These are phyloP conservation scores for Brachionichthys hirsutus DNA, from an alignment of 2,113 vertebrate genomes.

Conservation along the genomic window DNA sequence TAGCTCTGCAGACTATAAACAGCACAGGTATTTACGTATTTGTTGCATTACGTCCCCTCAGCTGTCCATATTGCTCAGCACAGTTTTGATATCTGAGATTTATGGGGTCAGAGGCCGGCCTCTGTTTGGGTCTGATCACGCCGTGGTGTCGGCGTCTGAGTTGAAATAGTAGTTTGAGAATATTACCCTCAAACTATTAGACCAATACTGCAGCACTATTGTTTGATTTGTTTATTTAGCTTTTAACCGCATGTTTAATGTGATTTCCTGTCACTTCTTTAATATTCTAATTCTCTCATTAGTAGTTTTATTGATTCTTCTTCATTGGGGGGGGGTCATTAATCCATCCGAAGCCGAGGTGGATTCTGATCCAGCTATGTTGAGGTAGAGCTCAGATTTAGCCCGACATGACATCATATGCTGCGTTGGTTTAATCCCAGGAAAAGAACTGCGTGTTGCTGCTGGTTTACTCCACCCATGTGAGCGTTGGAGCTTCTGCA, in stretches of 20 bases:
- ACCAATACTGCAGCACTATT: neutral
- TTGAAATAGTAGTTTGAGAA: no score
- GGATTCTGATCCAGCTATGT: constrained; percentile 36
- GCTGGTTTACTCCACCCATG: constrained; percentile 25
- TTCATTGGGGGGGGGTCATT: constrained; percentile 10
- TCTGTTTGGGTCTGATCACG: neutral
- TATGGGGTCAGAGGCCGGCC: neutral
- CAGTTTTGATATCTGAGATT: constrained; percentile 5
- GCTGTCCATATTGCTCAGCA: constrained; percentile 5
- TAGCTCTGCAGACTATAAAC: constrained; percentile 14
- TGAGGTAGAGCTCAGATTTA: constrained; percentile 58
- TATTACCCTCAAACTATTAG: no score
- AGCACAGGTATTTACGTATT: constrained; percentile 26
- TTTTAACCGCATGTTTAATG: neutral
- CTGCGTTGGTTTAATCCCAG: constrained; percentile 64
- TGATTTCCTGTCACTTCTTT: constrained; percentile 1
- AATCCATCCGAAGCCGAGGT: constrained; percentile 12
- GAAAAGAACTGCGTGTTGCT: constrained; percentile 45
- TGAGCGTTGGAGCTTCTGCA: constrained; percentile 13
- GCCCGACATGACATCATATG: constrained; percentile 55
- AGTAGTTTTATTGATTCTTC: constrained; percentile 4
- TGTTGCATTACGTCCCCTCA: constrained; percentile 5
- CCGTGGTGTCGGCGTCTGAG: neutral
- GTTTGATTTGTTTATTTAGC: neutral
- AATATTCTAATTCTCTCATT: neutral